These are phyloP conservation scores for Avahi laniger DNA, from an alignment of 2,797 vertebrate genomes.

Conservation along the genomic window DNA sequence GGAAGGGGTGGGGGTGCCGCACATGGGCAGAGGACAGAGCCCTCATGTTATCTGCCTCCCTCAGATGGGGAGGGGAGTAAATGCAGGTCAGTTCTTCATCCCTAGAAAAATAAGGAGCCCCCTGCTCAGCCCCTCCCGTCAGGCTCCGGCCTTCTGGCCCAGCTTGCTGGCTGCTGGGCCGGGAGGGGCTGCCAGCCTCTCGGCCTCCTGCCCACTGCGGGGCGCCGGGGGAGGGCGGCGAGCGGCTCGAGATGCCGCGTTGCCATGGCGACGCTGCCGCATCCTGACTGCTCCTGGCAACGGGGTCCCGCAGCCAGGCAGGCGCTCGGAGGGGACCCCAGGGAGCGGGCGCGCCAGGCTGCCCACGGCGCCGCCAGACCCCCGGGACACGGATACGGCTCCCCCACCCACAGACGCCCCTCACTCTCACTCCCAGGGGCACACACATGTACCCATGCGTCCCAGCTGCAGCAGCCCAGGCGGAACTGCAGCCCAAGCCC, in stretches of 20 bases:
- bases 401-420: constrained; percentile 68
- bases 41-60: neutral
- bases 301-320: constrained; percentile 81
- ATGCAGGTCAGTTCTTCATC: constrained; percentile 38
- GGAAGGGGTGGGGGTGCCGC: neutral
- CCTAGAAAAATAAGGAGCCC: constrained; percentile 58
- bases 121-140: constrained; percentile 61
- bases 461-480: constrained; percentile 77
- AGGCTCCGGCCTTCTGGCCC: constrained; percentile 75
- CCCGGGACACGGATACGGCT: constrained; percentile 64
- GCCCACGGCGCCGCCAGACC: constrained; percentile 76
- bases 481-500: constrained; percentile 69
- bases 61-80: constrained; percentile 33
- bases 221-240: constrained; percentile 79
- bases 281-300: constrained; percentile 82
- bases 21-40: neutral
- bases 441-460: constrained; percentile 48
- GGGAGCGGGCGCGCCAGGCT: constrained; percentile 80
- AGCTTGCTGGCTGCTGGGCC: constrained; percentile 77
- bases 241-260: constrained; percentile 77
- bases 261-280: constrained; percentile 80
- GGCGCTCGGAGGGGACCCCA: constrained; percentile 80
- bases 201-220: constrained; percentile 81
- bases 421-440: constrained; percentile 58
- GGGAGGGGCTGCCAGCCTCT: constrained; percentile 80